Conservation (phyloP, 2,888 invertebrate genomes). For the Shargacucullia verbasci region DNA sequence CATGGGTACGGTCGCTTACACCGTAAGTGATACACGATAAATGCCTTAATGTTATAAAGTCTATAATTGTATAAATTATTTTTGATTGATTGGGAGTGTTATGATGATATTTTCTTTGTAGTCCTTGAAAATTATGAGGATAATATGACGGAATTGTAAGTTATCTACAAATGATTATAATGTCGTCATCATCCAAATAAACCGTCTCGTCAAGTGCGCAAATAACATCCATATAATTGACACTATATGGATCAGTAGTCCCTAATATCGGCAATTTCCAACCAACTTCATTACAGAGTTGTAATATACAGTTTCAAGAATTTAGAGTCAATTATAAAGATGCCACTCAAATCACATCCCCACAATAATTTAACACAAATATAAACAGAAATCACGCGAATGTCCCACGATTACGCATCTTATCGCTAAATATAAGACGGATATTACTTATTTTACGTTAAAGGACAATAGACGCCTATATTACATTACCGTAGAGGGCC, state of each 20-base stretch:
- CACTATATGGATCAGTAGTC: conserved; percentile 1
- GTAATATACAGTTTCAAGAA: no score
- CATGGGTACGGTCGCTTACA: conserved; percentile 42
- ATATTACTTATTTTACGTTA: conserved; percentile 78
- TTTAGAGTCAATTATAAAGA: conserved; percentile 3
- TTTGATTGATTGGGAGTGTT: conserved; percentile 9
- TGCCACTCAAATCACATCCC: conserved; percentile 7
- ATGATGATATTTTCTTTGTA: no score
- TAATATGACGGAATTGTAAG: conserved; percentile 27
- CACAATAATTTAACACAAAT: conserved; percentile 24
- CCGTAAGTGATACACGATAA: conserved; percentile 36
- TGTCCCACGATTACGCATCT: conserved; percentile 66
- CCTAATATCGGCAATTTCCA: no score
- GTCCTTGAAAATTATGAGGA: conserved; percentile 12
- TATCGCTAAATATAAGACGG: conserved; percentile 84
- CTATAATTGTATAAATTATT: conserved; percentile 27
- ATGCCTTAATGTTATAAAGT: conserved; percentile 29
- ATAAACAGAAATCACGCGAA: conserved; percentile 33
- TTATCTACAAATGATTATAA: conserved; percentile 48
- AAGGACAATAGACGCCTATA: conserved; percentile 85
- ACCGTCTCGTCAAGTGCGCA: conserved; percentile 4
- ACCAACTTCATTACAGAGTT: no score
- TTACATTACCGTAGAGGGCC: conserved; percentile 78
- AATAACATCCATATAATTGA: conserved; percentile 18
- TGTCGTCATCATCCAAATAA: conserved; percentile 19